These are phyloP conservation scores for Zingel zingel DNA, from an alignment of 2,113 vertebrate species.

Conservation along the genomic window DNA sequence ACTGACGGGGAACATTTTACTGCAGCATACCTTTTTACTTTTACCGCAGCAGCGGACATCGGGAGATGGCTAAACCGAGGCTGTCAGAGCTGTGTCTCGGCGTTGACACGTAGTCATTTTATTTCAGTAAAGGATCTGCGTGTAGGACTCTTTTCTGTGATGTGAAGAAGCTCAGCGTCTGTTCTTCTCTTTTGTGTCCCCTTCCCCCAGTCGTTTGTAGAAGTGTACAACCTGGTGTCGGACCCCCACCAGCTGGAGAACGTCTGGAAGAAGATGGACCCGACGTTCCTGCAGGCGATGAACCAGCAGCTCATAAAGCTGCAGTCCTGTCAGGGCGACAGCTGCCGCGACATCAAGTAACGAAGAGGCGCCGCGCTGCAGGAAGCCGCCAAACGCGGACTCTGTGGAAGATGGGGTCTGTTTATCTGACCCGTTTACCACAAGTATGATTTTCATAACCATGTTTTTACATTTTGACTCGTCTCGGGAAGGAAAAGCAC, in stretches of 20 bases:
- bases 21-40: too few relatives aligned
- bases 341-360: slow-evolving; percentile 70
- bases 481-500: not conserved
- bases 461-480: not conserved
- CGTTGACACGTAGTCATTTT: too few relatives aligned
- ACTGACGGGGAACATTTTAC: too few relatives aligned
- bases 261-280: slow-evolving; percentile 86
- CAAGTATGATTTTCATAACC: not conserved
- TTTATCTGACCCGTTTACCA: not conserved
- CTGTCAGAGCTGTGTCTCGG: too few relatives aligned
- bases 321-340: slow-evolving; percentile 80
- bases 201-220: slow-evolving; percentile 79
- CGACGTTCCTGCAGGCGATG: slow-evolving; percentile 82
- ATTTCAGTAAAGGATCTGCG: too few relatives aligned
- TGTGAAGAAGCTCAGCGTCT: not conserved
- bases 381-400: not conserved
- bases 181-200: not conserved
- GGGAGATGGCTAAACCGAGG: too few relatives aligned
- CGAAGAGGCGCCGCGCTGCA: not conserved
- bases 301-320: slow-evolving; percentile 87
- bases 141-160: not conserved
- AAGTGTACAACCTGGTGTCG: slow-evolving; percentile 84
- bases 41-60: too few relatives aligned
- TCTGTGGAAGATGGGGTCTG: not conserved
- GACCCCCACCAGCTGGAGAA: slow-evolving; percentile 87